These are phyloP conservation scores for Crypturellus tataupa DNA, from an alignment of 2,797 vertebrate genomes.

Conservation along the genomic window DNA sequence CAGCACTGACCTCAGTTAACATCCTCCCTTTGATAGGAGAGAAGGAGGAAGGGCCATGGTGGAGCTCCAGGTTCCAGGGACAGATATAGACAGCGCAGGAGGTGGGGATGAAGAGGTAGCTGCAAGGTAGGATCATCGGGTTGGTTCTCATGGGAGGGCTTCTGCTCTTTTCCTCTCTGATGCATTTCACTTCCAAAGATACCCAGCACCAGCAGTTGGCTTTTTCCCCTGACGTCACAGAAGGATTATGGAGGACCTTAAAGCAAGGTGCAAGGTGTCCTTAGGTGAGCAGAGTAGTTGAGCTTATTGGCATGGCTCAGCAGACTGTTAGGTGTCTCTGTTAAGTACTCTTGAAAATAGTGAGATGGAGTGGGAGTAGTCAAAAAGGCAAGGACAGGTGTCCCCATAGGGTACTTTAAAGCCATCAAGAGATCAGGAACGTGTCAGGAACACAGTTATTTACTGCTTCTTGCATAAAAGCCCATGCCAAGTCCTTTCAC, in stretches of 20 bases:
- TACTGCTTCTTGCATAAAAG: neutral
- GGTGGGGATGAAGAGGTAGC: neutral
- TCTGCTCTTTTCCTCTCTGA: neutral
- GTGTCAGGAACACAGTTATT: neutral
- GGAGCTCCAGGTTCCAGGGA: neutral
- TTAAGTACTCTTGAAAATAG: neutral
- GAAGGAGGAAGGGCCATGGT: neutral
- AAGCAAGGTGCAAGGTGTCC: neutral
- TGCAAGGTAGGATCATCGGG: neutral
- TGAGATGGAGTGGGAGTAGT: accelerated
- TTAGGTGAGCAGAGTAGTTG: neutral
- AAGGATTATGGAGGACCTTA: neutral
- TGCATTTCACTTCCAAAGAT: neutral
- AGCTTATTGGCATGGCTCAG: neutral
- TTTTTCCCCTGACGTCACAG: neutral
- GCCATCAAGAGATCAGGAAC: neutral
- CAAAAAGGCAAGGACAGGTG: neutral
- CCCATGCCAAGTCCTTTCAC: neutral
- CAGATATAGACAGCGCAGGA: neutral
- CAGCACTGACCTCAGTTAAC: conserved; percentile 28
- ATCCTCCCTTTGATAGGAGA: neutral
- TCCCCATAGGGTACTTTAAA: neutral
- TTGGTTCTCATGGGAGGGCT: neutral
- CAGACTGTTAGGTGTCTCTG: neutral
- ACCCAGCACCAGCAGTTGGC: neutral